Evolutionary conservation across 2,888 invertebrate genomes (phyloP).

Genomic region (Limenitis camilla): DNA sequence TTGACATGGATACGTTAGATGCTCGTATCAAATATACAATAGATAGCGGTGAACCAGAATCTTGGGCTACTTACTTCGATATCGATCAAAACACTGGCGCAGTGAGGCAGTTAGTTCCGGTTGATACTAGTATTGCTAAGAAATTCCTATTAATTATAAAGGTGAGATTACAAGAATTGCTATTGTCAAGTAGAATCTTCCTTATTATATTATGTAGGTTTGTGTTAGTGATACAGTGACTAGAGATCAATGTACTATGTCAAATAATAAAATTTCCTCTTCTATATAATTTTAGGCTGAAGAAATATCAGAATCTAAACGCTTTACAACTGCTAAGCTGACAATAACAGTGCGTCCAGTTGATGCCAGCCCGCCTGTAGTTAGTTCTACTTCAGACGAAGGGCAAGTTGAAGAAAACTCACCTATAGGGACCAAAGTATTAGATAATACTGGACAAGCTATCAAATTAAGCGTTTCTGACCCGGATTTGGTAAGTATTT

Average conservation of each 20-base stretch:
- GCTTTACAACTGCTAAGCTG: slow-evolving; percentile 88
- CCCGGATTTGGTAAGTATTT: slow-evolving; percentile 83
- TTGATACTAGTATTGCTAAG: slow-evolving; percentile 86
- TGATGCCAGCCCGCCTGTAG: slow-evolving; percentile 88
- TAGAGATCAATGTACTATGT: too few relatives aligned
- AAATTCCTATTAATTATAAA: slow-evolving; percentile 87
- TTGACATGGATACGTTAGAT: slow-evolving; percentile 91
- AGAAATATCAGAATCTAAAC: slow-evolving; percentile 84
- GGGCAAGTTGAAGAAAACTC: slow-evolving; percentile 91
- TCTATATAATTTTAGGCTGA: slow-evolving; percentile 77
- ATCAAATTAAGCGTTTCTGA: slow-evolving; percentile 86
- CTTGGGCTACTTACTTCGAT: slow-evolving; percentile 86
- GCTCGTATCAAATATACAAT: slow-evolving; percentile 88
- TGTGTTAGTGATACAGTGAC: too few relatives aligned
- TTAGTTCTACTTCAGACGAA: slow-evolving; percentile 80
- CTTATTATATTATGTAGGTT: too few relatives aligned
- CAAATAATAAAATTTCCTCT: too few relatives aligned
- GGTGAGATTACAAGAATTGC: too few relatives aligned
- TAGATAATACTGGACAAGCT: slow-evolving; percentile 78
- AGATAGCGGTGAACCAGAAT: slow-evolving; percentile 84
- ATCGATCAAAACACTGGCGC: slow-evolving; percentile 87
- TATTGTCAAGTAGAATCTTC: too few relatives aligned
- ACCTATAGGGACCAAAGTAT: slow-evolving; percentile 85
- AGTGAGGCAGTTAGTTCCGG: slow-evolving; percentile 85
- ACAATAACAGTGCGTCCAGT: slow-evolving; percentile 88